These are phyloP conservation scores for Cydia fagiglandana DNA, from an alignment of 1,140 invertebrate species.

Conservation along the genomic window DNA sequence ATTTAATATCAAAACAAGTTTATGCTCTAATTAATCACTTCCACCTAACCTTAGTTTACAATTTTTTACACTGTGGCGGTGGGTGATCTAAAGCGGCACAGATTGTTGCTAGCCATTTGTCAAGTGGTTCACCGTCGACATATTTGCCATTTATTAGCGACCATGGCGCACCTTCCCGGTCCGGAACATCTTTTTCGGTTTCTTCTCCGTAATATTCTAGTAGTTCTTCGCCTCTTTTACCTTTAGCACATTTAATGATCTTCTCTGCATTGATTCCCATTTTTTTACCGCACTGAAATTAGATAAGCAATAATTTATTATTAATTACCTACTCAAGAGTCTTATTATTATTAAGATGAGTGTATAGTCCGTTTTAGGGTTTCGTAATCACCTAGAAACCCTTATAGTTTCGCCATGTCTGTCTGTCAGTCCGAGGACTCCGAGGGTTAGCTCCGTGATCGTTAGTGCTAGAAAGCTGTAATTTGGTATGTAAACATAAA, in stretches of 20 bases:
- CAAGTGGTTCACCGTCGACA: slow-evolving; percentile 1
- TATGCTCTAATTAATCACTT: no score
- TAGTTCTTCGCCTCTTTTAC: slow-evolving; percentile 50
- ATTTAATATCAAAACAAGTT: no score
- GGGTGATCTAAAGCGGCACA: slow-evolving; percentile 49
- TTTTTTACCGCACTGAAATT: slow-evolving; percentile 56
- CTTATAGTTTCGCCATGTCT: no score
- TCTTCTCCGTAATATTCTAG: slow-evolving; percentile 58
- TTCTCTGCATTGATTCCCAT: slow-evolving; percentile 44
- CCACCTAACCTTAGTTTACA: neutral
- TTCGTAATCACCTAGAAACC: no score
- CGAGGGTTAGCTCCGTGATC: no score
- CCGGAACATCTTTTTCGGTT: slow-evolving; percentile 44
- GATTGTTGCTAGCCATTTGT: slow-evolving; percentile 47
- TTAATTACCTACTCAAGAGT: no score
- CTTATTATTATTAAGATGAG: neutral
- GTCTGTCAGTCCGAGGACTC: no score
- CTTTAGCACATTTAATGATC: slow-evolving; percentile 63
- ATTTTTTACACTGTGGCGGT: slow-evolving; percentile 44
- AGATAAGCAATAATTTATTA: neutral
- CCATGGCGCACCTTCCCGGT: slow-evolving; percentile 54
- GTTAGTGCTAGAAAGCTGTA: no score
- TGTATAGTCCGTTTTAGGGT: no score
- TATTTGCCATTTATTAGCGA: slow-evolving; percentile 53
- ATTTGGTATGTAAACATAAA: no score